A percentile compares a stretch with the other conserved stretches of the same genome.
Conservation (phyloP, 2,113 vertebrate genomes). For the Hippocampus guttulatus region DNA sequence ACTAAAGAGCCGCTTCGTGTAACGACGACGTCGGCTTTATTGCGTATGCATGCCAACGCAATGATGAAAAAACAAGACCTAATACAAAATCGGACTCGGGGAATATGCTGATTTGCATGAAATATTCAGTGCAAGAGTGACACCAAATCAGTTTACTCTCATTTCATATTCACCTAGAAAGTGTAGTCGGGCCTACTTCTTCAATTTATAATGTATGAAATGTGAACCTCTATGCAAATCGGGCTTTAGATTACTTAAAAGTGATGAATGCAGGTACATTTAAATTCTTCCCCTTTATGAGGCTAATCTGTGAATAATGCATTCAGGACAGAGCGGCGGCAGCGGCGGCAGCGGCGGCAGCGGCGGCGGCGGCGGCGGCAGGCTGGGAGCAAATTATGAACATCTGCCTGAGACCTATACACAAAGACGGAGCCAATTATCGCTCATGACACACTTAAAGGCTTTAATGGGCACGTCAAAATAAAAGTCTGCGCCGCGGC, state of each 20-base stretch:
- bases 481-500: constrained; percentile 12
- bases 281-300: constrained; percentile 33
- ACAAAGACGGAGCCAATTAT: constrained; percentile 24
- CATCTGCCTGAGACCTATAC: constrained; percentile 25
- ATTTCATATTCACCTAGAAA: constrained; percentile 12
- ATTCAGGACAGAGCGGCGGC: constrained; percentile 24
- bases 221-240: constrained; percentile 4
- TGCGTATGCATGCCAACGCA: background rate
- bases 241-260: constrained; percentile 18
- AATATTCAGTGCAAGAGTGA: background rate
- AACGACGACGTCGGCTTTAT: background rate
- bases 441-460: constrained; percentile 25
- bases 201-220: background rate
- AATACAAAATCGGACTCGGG: background rate
- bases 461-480: constrained; percentile 41
- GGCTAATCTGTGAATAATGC: constrained; percentile 49
- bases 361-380: background rate
- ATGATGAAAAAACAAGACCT: background rate
- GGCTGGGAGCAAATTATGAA: constrained; percentile 13
- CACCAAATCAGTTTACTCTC: constrained; percentile 1
- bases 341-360: background rate
- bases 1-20: constrained; percentile 21
- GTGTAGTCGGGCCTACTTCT: background rate
- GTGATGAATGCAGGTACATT: constrained; percentile 19
- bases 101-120: background rate